A percentile compares a stretch with the other conserved stretches of the same genome.
These are phyloP conservation scores for Platyura marginata DNA, from an alignment of 1,140 invertebrate genomes.

Conservation along the genomic window DNA sequence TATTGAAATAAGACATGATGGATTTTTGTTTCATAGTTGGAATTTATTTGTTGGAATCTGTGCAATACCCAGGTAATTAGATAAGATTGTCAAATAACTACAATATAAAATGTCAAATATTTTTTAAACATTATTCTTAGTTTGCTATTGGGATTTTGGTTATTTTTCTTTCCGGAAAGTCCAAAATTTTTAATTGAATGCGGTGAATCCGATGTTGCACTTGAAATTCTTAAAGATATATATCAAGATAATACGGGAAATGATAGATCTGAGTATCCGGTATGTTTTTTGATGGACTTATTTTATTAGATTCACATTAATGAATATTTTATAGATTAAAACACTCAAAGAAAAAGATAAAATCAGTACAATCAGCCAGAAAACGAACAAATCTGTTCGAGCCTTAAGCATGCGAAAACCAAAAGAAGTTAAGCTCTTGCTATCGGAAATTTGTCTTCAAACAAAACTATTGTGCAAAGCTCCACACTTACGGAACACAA, in stretches of 20 bases:
- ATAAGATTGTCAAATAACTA: no score
- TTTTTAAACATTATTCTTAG: slow-evolving; percentile 5
- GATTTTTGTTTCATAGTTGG: slow-evolving; percentile 51
- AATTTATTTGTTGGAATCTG: slow-evolving; percentile 53
- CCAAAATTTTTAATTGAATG: slow-evolving; percentile 66
- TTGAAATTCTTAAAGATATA: slow-evolving; percentile 45
- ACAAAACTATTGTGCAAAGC: slow-evolving; percentile 48
- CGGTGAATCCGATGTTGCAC: slow-evolving; percentile 50
- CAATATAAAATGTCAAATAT: background rate
- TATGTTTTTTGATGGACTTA: slow-evolving; percentile 16
- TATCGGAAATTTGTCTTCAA: slow-evolving; percentile 10
- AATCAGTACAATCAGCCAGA: slow-evolving; percentile 37
- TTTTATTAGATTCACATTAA: background rate
- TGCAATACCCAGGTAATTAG: slow-evolving; percentile 36
- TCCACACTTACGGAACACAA: slow-evolving; percentile 46
- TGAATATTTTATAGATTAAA: no score
- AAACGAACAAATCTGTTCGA: slow-evolving; percentile 21
- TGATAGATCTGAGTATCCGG: slow-evolving; percentile 24
- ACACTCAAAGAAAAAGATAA: slow-evolving; percentile 39
- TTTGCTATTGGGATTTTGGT: slow-evolving; percentile 33
- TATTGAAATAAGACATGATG: slow-evolving; percentile 30
- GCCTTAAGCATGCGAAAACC: slow-evolving; percentile 7
- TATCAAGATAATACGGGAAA: slow-evolving; percentile 50
- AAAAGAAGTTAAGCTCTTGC: slow-evolving; percentile 9
- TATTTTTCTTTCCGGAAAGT: slow-evolving; percentile 66